phyloP scores from a whole-genome alignment of 2,888 invertebrate genomes.

The Zonitis immaculata region DNA sequence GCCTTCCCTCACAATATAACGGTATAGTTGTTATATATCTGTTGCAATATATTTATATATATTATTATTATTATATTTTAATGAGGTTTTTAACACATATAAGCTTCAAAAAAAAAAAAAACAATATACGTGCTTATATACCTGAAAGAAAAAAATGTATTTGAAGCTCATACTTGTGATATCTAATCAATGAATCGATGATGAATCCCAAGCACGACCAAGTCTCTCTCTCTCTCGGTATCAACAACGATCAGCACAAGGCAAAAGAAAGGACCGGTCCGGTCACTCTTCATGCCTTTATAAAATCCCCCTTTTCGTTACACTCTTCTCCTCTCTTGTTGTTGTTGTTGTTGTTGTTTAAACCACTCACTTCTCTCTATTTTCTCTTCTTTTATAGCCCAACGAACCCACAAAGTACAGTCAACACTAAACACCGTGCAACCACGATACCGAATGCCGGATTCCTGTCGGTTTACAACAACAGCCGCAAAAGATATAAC shows the following conservation, averaged over 20 bases:
- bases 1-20: no score
- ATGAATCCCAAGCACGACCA: constrained; percentile 42
- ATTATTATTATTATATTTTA: constrained; percentile 34
- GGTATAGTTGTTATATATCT: constrained; percentile 11
- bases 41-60: constrained; percentile 18
- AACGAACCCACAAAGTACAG: constrained; percentile 30
- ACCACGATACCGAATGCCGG: constrained; percentile 5
- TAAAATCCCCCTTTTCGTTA: constrained; percentile 19
- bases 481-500: background rate
- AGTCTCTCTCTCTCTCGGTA: no score
- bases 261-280: constrained; percentile 43
- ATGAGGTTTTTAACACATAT: constrained; percentile 39
- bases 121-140: no score
- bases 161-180: constrained; percentile 40
- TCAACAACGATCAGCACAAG: constrained; percentile 38
- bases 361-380: constrained; percentile 17
- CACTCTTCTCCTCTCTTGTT: constrained; percentile 24
- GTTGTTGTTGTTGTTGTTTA: no score
- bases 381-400: no score
- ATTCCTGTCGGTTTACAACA: background rate
- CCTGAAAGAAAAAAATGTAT: no score
- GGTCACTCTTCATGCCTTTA: constrained; percentile 31
- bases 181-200: constrained; percentile 49
- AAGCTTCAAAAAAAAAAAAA: no score
- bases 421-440: constrained; percentile 34